Conservation (phyloP, 2,888 invertebrate genomes). For the Trissolcus japonicus region DNA sequence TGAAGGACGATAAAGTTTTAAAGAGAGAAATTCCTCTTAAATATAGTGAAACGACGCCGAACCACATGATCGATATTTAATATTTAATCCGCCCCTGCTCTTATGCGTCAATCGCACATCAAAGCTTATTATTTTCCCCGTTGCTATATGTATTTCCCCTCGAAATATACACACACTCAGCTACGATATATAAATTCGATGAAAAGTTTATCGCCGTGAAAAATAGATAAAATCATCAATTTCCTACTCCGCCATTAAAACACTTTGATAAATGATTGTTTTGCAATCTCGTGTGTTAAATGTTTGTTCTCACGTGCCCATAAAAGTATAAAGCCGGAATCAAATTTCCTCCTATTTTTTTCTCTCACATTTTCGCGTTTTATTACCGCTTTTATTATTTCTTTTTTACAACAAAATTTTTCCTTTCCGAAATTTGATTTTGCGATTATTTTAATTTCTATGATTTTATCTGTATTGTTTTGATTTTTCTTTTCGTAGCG, state of each 20-base stretch:
- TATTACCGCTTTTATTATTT: not conserved
- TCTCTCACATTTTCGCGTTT: not conserved
- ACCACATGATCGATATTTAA: too few relatives aligned
- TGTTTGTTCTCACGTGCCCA: conserved; percentile 1
- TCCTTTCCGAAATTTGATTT: conserved; percentile 16
- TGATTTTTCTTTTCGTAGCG: conserved; percentile 70
- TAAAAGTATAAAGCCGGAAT: too few relatives aligned
- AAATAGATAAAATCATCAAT: not conserved
- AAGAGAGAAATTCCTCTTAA: too few relatives aligned
- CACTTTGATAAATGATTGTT: conserved; percentile 1
- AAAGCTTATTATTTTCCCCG: too few relatives aligned
- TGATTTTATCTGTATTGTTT: conserved; percentile 56
- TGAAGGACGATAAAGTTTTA: too few relatives aligned
- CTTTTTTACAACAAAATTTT: conserved; percentile 14
- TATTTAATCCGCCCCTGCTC: too few relatives aligned
- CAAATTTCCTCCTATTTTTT: not conserved
- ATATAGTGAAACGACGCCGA: too few relatives aligned
- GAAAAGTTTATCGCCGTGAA: not conserved
- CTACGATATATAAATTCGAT: too few relatives aligned
- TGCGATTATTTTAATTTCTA: conserved; percentile 40
- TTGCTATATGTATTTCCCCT: too few relatives aligned
- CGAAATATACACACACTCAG: too few relatives aligned
- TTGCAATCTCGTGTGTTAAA: not conserved
- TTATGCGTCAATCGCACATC: too few relatives aligned
- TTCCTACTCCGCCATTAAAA: too few relatives aligned